These are phyloP conservation scores for Oscheius sp. DNA, from an alignment of 2,888 invertebrate species.

Conservation along the genomic window DNA sequence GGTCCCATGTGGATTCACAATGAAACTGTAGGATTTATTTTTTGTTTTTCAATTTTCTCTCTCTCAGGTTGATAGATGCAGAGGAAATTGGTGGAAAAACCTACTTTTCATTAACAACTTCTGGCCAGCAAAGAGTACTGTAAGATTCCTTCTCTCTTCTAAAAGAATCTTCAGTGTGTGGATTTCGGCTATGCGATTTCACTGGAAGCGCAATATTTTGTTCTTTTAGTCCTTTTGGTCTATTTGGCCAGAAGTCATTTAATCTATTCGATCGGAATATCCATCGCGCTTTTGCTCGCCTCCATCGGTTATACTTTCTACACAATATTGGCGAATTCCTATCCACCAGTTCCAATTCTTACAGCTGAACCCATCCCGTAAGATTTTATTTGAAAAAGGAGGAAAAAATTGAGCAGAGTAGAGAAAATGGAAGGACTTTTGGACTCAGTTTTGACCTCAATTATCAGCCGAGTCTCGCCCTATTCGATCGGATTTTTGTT, in stretches of 20 bases:
- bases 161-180: slow-evolving; percentile 52
- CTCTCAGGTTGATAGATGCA: slow-evolving; percentile 73
- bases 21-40: slow-evolving; percentile 35
- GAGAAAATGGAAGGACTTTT: slow-evolving; percentile 33
- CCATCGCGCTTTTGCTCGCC: not conserved
- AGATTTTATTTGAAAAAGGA: not conserved
- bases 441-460: slow-evolving; percentile 39
- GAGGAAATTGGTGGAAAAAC: slow-evolving; percentile 66
- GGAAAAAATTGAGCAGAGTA: slow-evolving; percentile 24
- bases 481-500: slow-evolving; percentile 55
- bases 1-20: slow-evolving; percentile 69
- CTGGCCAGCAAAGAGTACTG: slow-evolving; percentile 59
- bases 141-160: slow-evolving; percentile 25
- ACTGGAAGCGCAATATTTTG: slow-evolving; percentile 65
- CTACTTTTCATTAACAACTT: slow-evolving; percentile 69
- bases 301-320: slow-evolving; percentile 36
- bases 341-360: slow-evolving; percentile 56
- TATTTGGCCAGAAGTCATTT: slow-evolving; percentile 38
- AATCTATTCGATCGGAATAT: slow-evolving; percentile 32
- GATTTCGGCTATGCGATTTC: slow-evolving; percentile 66
- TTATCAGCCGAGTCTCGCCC: slow-evolving; percentile 35
- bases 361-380: slow-evolving; percentile 52
- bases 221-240: slow-evolving; percentile 50
- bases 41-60: slow-evolving; percentile 74
- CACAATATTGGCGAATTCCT: slow-evolving; percentile 31